Base-by-base conservation (phyloP, 2,797 vertebrate genomes). In the Ibycter americanus region DNA sequence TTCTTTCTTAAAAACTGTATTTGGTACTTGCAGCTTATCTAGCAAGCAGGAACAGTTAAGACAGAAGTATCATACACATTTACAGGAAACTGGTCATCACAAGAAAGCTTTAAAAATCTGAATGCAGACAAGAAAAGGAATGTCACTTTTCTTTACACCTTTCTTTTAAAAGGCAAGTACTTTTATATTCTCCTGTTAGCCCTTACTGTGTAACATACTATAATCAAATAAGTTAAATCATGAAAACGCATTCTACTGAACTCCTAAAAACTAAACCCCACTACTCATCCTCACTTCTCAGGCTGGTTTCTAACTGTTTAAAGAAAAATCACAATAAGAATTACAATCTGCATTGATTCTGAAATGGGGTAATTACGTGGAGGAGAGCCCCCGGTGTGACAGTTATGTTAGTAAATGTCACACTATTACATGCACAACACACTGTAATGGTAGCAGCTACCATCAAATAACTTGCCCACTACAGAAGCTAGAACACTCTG, bases 71-170 rank as follows among this genome's bases (percentile, higher is more conserved):
- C 23, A 42, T 8, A 87, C 32, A n/a, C 0, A 8, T 36, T 63
- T 78, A 92, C 68, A 92, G 59, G 84, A 90, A 87, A 89, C 81
- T 65, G 52, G 47, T 79, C 80, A 70, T 92, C 76, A 79, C 46
- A 87, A 77, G 42, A 56, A 92, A 91, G 44, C 34, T 68, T 87
- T 71, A 87, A 94, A 91, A 94, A 92, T 71, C 79, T 72, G 68
- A 94, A 90, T 38, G 76, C 84, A 93, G 84, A 89, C 34, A 77
- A 58, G 74, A 83, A 94, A 93, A 93, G 95, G 94, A 97, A 96
- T 96, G 94, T 91, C 89, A 92, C 72, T 93, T 93, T 93, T 77
- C 84, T 92, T 91, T 54, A 94, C 91, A 44, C 34, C 66, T 83
- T 89, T 78, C 67, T 73, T 86, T 71, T 63, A 88, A 78, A 83